Conservation (phyloP, 2,888 invertebrate genomes). For the Acleris literana region DNA sequence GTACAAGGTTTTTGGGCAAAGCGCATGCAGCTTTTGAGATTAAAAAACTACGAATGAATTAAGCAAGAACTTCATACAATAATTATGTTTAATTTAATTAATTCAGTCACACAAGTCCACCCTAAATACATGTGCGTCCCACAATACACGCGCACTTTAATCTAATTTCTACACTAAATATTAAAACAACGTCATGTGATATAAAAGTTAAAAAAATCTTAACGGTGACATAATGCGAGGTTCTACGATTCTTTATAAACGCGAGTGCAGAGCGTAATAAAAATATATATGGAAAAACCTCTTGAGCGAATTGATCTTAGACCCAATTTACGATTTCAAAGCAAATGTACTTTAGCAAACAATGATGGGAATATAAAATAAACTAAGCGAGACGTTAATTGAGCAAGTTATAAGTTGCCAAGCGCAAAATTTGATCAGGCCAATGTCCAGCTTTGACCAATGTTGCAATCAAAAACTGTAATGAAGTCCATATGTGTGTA, state of each 20-base stretch:
- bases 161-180: conserved; percentile 41
- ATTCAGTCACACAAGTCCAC: conserved; percentile 72
- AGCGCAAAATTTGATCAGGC: not conserved
- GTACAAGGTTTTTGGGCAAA: conserved; percentile 59
- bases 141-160: conserved; percentile 48
- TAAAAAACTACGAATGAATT: conserved; percentile 44
- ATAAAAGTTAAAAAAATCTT: conserved; percentile 37
- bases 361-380: conserved; percentile 13
- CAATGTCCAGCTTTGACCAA: not conserved
- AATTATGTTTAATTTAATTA: conserved; percentile 63
- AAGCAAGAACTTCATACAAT: conserved; percentile 48
- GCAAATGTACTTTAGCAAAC: not conserved
- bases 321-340: not conserved
- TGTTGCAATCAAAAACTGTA: not conserved
- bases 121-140: conserved; percentile 28
- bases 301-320: conserved; percentile 3
- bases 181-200: conserved; percentile 42
- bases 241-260: conserved; percentile 32
- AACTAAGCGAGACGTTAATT: not conserved
- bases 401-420: not conserved
- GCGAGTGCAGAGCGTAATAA: not conserved
- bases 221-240: conserved; percentile 40
- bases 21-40: conserved; percentile 55
- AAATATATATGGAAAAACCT: conserved; percentile 7
- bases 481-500: no score